These are phyloP conservation scores for Pygocentrus nattereri DNA, from an alignment of 2,797 vertebrate species.

Conservation along the genomic window DNA sequence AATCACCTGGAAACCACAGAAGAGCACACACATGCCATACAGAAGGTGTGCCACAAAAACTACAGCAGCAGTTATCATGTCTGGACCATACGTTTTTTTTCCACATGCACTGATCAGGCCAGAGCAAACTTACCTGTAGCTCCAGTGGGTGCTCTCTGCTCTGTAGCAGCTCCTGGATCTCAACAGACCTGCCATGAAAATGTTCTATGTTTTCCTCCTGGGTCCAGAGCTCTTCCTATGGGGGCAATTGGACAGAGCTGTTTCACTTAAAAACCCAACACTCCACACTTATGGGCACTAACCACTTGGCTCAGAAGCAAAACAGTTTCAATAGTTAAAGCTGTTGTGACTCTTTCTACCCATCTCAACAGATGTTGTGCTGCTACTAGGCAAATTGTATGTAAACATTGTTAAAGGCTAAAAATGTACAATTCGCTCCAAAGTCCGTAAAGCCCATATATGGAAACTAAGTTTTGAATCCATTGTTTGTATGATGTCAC, in stretches of 20 bases:
- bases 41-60: background rate
- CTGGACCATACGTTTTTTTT: background rate
- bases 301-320: no score
- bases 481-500: no score
- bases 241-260: background rate
- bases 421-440: no score
- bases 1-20: constrained; percentile 67
- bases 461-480: no score
- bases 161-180: constrained; percentile 87
- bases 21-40: background rate
- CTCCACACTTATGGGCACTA: no score
- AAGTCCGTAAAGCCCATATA: no score
- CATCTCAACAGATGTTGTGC: no score
- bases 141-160: constrained; percentile 86
- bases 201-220: constrained; percentile 83
- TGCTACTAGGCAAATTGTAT: no score
- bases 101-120: background rate
- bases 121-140: constrained; percentile 83
- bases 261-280: no score
- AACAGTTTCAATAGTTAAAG: no score
- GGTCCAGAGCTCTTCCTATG: constrained; percentile 80
- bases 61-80: background rate
- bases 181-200: constrained; percentile 79
- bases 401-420: no score
- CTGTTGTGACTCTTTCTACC: no score